A percentile compares a stretch with the other conserved stretches of the same genome.
Evolutionary conservation across 2,888 invertebrate species (phyloP).

Genomic region (Amblyteles armatorius): DNA sequence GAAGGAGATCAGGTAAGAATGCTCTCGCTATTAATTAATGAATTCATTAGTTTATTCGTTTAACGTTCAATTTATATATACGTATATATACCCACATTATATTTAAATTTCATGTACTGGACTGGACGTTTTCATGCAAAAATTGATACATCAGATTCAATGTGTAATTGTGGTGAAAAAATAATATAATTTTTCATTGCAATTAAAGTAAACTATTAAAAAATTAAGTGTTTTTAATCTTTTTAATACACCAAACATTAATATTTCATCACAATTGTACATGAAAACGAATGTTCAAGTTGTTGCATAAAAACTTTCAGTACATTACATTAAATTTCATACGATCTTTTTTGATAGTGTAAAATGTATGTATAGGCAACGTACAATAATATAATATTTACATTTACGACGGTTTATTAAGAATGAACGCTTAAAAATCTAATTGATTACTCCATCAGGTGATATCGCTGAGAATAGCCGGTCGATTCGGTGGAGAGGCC

Average conservation of each 20-base stretch:
- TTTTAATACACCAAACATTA: no score
- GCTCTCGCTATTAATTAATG: background rate
- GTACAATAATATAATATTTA: background rate
- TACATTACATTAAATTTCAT: no score
- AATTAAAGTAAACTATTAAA: no score
- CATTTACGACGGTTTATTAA: constrained; percentile 9
- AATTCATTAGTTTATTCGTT: background rate
- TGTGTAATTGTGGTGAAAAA: background rate
- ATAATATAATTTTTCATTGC: background rate
- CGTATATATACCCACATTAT: no score
- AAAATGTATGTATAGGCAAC: background rate
- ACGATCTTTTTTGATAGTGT: background rate
- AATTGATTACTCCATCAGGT: constrained; percentile 81
- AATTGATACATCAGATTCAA: background rate
- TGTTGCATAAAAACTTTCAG: no score
- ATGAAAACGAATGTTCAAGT: no score
- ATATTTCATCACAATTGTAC: no score
- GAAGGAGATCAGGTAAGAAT: constrained; percentile 92
- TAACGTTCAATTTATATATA: no score
- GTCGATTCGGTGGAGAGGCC: constrained; percentile 88
- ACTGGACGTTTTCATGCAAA: no score
- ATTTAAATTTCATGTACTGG: no score
- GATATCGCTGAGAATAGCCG: constrained; percentile 88
- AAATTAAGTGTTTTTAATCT: no score
- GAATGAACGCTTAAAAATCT: background rate